A percentile compares a stretch with the other conserved stretches of the same genome.
phyloP scores from a whole-genome alignment of 53 echinoderm and acorn worm genomes.

The Patiria pectinifera region DNA sequence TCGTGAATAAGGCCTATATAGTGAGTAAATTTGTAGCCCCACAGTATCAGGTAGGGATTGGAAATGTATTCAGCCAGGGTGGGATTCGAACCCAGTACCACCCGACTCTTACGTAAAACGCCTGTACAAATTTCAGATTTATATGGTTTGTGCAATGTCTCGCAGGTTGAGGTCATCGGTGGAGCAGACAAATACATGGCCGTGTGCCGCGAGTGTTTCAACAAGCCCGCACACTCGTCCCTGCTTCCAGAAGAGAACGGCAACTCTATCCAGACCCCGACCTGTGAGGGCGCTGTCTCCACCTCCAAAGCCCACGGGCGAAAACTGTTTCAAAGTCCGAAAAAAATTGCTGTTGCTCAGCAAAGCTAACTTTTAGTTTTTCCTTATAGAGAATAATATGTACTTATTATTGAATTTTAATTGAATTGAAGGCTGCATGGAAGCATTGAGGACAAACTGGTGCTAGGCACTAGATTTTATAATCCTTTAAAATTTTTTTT shows the following conservation, averaged over 20 bases:
- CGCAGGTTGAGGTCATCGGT: slow-evolving; percentile 93
- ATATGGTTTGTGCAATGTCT: too few species aligned
- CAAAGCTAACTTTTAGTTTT: not conserved
- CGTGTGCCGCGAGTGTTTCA: slow-evolving; percentile 88
- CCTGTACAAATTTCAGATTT: too few species aligned
- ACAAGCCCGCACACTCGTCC: slow-evolving; percentile 16
- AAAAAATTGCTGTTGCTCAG: not conserved
- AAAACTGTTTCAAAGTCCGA: slow-evolving; percentile 15
- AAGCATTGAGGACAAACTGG: not conserved
- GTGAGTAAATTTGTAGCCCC: too few species aligned
- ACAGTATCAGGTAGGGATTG: too few species aligned
- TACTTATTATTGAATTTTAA: not conserved
- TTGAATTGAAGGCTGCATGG: not conserved
- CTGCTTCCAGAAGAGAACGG: not conserved
- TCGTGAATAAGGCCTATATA: too few species aligned
- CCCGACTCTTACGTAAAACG: too few species aligned
- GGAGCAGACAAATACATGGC: slow-evolving; percentile 99
- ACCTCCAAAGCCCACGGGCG: slow-evolving; percentile 40
- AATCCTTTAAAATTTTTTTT: not conserved
- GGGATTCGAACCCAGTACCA: too few species aligned
- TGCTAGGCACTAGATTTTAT: not conserved
- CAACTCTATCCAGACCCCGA: slow-evolving; percentile 33
- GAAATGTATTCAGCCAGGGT: too few species aligned
- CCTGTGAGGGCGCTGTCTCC: not conserved
- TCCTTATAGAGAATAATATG: not conserved